phyloP scores from a whole-genome alignment of 2,797 vertebrate genomes.

The Sphenopsis melanotis region DNA sequence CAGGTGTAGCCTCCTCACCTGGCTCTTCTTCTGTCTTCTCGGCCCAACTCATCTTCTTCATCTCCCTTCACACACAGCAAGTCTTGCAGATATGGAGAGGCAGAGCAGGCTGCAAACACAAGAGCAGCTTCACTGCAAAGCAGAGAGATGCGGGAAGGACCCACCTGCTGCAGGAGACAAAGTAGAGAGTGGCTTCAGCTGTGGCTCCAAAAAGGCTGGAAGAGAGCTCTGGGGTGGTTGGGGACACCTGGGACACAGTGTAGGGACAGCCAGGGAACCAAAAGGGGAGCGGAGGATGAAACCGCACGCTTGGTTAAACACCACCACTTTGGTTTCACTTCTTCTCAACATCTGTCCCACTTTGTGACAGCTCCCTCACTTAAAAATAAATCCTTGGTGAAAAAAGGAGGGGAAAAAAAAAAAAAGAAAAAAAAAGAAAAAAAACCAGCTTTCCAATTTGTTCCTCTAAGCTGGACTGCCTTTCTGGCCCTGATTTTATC shows the following conservation, averaged over 20 bases:
- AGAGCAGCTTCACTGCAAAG: not conserved
- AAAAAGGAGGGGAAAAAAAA: no score
- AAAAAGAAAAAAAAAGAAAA: accelerated
- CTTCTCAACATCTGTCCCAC: conserved; percentile 18
- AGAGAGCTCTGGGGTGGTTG: not conserved
- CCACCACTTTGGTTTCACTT: not conserved
- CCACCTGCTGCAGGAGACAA: not conserved
- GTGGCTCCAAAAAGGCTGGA: not conserved
- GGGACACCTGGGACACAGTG: not conserved
- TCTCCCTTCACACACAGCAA: not conserved
- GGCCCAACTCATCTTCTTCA: accelerated
- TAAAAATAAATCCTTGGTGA: conserved; percentile 33
- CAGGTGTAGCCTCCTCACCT: not conserved
- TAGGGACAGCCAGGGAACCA: not conserved
- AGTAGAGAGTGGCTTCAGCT: not conserved
- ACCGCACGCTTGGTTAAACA: not conserved
- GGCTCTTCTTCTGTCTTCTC: not conserved
- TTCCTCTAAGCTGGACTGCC: conserved; percentile 50
- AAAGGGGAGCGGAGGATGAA: not conserved
- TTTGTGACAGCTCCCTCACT: conserved; percentile 31
- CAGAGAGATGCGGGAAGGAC: not conserved
- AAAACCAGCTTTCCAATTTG: conserved; percentile 23
- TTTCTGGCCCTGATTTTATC: conserved; percentile 63
- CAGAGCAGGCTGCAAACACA: not conserved
- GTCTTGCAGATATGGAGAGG: not conserved